Percentiles rank a stretch among this genome's conserved stretches.
phyloP scores from a whole-genome alignment of 2,797 vertebrate species.

The Vespertilio murinus region DNA sequence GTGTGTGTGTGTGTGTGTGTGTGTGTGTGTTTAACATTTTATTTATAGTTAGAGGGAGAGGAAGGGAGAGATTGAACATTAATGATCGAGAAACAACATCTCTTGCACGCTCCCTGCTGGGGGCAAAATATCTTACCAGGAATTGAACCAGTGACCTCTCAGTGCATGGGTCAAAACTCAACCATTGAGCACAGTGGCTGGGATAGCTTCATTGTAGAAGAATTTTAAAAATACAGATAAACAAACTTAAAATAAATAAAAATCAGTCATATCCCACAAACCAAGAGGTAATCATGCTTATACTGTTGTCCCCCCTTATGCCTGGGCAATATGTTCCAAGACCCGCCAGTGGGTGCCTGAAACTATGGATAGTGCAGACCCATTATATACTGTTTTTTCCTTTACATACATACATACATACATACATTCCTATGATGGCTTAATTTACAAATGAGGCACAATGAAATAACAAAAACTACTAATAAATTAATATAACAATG shows the following conservation, averaged over 20 bases:
- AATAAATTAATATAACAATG: not conserved
- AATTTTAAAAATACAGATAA: constrained; percentile 9
- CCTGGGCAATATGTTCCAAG: not conserved
- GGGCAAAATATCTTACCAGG: too few species aligned
- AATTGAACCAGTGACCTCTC: too few species aligned
- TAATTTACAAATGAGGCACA: not conserved
- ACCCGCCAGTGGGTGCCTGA: not conserved
- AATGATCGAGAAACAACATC: too few species aligned
- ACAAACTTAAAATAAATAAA: not conserved
- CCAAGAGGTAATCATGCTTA: not conserved
- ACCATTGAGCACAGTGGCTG: too few species aligned
- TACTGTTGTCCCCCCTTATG: not conserved
- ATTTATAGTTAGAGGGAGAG: too few species aligned
- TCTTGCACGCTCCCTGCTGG: too few species aligned
- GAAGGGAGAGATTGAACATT: too few species aligned
- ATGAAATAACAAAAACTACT: not conserved
- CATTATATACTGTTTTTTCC: not conserved
- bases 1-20: too few species aligned
- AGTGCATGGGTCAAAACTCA: too few species aligned
- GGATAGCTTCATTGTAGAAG: not conserved
- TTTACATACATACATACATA: not conserved
- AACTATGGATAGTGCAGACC: not conserved
- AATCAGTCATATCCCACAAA: not conserved
- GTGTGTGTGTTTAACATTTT: too few species aligned
- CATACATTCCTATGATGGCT: not conserved